Evolutionary conservation across 2,113 vertebrate species (phyloP).

Genomic region (Balaeniceps rex): DNA sequence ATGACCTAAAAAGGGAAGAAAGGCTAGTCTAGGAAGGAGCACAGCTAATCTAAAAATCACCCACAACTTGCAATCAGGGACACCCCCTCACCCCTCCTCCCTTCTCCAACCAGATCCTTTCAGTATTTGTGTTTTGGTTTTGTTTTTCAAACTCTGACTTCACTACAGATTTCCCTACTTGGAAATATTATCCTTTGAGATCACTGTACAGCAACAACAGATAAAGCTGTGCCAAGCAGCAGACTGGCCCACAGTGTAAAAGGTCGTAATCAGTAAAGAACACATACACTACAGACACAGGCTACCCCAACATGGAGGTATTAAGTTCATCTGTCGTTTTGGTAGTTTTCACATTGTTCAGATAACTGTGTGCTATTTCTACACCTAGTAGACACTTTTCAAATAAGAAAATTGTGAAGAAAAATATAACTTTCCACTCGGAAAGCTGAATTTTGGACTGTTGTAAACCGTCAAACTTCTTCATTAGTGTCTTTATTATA

Average conservation of each 20-base stretch:
- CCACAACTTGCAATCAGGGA: neutral
- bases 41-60: constrained; percentile 23
- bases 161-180: constrained; percentile 43
- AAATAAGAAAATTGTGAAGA: neutral
- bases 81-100: neutral
- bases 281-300: neutral
- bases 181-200: constrained; percentile 18
- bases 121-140: neutral
- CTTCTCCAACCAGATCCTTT: neutral
- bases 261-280: neutral
- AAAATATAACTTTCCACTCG: neutral
- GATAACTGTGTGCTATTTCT: neutral
- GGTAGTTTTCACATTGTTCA: neutral
- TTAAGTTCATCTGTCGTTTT: neutral
- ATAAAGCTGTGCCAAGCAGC: constrained; percentile 6
- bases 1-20: constrained; percentile 57
- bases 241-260: neutral
- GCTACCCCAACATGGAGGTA: neutral
- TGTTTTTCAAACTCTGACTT: constrained; percentile 19
- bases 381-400: neutral
- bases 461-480: neutral
- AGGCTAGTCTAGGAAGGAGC: neutral
- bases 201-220: neutral
- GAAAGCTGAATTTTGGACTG: neutral
- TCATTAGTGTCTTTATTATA: neutral